These are phyloP conservation scores for Austrofundulus limnaeus DNA, from an alignment of 2,113 vertebrate genomes.

Conservation along the genomic window DNA sequence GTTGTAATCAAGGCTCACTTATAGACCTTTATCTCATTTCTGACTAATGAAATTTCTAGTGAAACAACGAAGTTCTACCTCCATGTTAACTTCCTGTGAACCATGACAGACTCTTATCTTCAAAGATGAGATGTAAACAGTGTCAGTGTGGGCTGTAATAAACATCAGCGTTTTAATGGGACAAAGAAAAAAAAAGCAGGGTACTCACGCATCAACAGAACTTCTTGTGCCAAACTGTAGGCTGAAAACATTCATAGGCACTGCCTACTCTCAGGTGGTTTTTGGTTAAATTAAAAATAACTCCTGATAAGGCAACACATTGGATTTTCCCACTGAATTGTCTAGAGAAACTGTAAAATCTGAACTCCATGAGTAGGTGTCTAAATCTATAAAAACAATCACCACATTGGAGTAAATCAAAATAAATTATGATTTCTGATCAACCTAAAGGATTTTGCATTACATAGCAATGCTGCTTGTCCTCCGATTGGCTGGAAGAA, in stretches of 20 bases:
- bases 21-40: too few relatives aligned
- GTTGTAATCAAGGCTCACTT: too few relatives aligned
- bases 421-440: conserved; percentile 54
- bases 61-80: background rate
- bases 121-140: conserved; percentile 31
- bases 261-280: conserved; percentile 61
- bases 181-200: conserved; percentile 73
- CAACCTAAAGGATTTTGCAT: conserved; percentile 33
- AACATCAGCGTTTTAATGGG: conserved; percentile 78
- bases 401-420: conserved; percentile 38
- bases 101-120: background rate
- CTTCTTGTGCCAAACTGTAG: conserved; percentile 40
- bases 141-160: conserved; percentile 42
- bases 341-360: conserved; percentile 53
- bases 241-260: conserved; percentile 75
- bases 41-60: too few relatives aligned
- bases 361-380: conserved; percentile 31
- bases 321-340: conserved; percentile 51
- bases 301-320: conserved; percentile 73
- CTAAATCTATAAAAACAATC: conserved; percentile 51
- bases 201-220: conserved; percentile 71
- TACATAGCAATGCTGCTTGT: conserved; percentile 47
- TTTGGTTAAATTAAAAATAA: conserved; percentile 69
- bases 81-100: background rate
- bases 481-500: conserved; percentile 47